Conservation (phyloP, 2,113 vertebrate genomes). For the Puffinus mauretanicus region DNA sequence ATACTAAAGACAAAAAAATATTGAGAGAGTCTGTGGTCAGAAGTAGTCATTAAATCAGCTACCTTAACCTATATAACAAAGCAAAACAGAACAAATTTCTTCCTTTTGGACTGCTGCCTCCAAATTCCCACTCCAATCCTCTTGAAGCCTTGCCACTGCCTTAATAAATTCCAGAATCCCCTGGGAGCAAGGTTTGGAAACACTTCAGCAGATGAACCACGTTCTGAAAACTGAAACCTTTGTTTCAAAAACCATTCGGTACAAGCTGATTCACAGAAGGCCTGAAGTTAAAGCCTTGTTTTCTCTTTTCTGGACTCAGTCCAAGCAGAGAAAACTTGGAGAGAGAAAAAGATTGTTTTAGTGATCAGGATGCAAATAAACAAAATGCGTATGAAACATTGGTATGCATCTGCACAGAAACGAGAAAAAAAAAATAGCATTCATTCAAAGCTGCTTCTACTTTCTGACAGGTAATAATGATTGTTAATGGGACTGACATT, state of each 20-base stretch:
- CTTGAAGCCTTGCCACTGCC: background rate
- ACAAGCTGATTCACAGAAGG: background rate
- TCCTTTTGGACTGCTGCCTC: background rate
- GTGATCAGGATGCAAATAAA: background rate
- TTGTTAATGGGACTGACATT: conserved; percentile 77
- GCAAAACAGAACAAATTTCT: background rate
- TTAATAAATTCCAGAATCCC: conserved; percentile 2
- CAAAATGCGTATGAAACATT: background rate
- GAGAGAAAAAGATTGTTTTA: background rate
- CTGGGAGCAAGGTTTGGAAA: background rate
- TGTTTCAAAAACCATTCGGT: background rate
- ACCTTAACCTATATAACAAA: background rate
- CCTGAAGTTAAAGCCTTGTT: background rate
- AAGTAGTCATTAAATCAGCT: background rate
- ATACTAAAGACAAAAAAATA: background rate
- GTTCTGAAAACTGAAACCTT: background rate
- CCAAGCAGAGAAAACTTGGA: background rate
- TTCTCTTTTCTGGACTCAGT: background rate
- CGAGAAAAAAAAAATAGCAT: conserved; percentile 10
- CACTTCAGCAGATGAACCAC: background rate
- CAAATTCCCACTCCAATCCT: background rate
- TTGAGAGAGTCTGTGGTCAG: background rate
- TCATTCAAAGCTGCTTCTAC: conserved; percentile 36
- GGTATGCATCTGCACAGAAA: conserved; percentile 23
- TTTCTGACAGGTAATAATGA: conserved; percentile 66